Evolutionary conservation across 1,140 invertebrate species (phyloP).

Genomic region (Pseudachorutes palmiensis): DNA sequence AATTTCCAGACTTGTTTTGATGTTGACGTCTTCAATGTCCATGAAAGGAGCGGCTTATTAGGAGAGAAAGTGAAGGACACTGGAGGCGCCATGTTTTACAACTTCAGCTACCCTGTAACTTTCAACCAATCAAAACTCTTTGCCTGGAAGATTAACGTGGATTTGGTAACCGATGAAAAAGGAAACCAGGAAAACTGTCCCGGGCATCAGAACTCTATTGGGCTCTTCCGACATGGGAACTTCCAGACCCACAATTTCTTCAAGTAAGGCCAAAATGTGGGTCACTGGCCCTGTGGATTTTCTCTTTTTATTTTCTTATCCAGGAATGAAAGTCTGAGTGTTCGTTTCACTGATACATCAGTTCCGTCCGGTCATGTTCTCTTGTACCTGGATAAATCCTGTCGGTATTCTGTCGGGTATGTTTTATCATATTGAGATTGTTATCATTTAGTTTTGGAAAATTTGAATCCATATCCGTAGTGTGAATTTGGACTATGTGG

Average conservation of each 20-base stretch:
- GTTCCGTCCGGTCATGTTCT: background rate
- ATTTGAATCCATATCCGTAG: slow-evolving; percentile 2
- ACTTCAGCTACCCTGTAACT: slow-evolving; percentile 19
- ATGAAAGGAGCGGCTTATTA: background rate
- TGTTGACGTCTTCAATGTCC: slow-evolving; percentile 20
- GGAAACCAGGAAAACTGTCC: slow-evolving; percentile 6
- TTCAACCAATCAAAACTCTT: slow-evolving; percentile 13
- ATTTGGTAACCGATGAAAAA: background rate
- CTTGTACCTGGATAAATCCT: slow-evolving; percentile 27
- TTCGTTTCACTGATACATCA: slow-evolving; percentile 19
- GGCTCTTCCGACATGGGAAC: slow-evolving; percentile 20
- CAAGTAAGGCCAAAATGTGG: slow-evolving; percentile 4
- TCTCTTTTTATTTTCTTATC: slow-evolving; percentile 4
- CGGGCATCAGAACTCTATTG: slow-evolving; percentile 16
- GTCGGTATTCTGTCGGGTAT: background rate
- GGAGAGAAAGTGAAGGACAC: slow-evolving; percentile 5
- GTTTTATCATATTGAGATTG: background rate
- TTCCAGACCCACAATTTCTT: slow-evolving; percentile 24
- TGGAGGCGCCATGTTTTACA: slow-evolving; percentile 20
- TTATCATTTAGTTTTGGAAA: background rate
- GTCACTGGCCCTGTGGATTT: background rate
- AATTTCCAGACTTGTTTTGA: slow-evolving; percentile 21
- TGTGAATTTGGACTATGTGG: slow-evolving; percentile 10
- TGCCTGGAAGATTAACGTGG: slow-evolving; percentile 20
- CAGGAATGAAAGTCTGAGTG: slow-evolving; percentile 25